phyloP scores from a whole-genome alignment of 2,113 vertebrate genomes.

The Euleptes europaea region DNA sequence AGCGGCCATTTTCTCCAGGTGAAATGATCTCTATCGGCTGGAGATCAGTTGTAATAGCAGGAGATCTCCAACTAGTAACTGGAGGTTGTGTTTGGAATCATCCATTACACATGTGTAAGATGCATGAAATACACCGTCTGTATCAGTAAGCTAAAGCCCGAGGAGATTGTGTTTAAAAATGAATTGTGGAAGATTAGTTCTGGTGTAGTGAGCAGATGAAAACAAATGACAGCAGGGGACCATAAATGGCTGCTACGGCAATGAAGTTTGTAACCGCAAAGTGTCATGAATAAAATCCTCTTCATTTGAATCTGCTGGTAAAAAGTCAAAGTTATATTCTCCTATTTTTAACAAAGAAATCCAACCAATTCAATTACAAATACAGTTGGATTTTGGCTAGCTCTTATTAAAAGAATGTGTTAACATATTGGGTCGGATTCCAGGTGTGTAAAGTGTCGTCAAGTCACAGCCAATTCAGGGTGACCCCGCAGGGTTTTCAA shows the following conservation, averaged over 20 bases:
- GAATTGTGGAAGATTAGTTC: conserved; percentile 63
- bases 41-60: too few species aligned
- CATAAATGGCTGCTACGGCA: conserved; percentile 62
- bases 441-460: too few species aligned
- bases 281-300: conserved; percentile 41
- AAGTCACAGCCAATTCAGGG: too few species aligned
- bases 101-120: conserved; percentile 43
- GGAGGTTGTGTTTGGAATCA: neutral
- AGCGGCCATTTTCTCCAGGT: too few species aligned
- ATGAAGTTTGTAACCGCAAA: conserved; percentile 24
- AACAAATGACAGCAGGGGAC: conserved; percentile 66
- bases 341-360: neutral
- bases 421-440: too few species aligned
- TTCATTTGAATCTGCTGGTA: neutral
- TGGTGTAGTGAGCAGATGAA: conserved; percentile 47
- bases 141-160: conserved; percentile 20
- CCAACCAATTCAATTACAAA: too few species aligned
- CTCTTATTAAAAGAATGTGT: too few species aligned
- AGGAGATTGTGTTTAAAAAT: conserved; percentile 10
- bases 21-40: too few species aligned
- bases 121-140: conserved; percentile 39
- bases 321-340: neutral
- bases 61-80: too few species aligned
- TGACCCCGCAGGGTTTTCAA: too few species aligned
- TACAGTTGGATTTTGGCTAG: too few species aligned